Evolutionary conservation across 2,888 invertebrate genomes (phyloP).

Genomic region (Agapetus fuscipes): DNA sequence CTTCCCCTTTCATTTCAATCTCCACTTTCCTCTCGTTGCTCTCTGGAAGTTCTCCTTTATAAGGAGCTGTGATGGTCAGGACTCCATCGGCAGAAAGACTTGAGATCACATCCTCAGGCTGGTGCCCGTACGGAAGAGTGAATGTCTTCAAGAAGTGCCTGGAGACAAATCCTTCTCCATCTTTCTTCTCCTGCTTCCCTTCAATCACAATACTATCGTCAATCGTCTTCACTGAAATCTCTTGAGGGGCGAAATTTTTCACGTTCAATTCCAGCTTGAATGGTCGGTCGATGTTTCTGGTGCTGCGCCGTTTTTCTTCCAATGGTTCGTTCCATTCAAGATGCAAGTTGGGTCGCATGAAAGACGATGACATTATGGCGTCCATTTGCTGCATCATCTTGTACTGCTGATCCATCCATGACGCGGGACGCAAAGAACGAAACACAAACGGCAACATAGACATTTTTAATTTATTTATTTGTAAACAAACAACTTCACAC

Average conservation of each 20-base stretch:
- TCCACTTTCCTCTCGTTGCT: conserved; percentile 24
- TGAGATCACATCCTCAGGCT: conserved; percentile 62
- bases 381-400: conserved; percentile 17
- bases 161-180: conserved; percentile 65
- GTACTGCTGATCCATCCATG: conserved; percentile 18
- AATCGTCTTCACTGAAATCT: conserved; percentile 67
- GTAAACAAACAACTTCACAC: too few relatives aligned
- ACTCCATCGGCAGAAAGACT: conserved; percentile 68
- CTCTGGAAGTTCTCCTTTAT: conserved; percentile 24
- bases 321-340: conserved; percentile 6
- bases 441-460: conserved; percentile 13
- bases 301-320: too few relatives aligned
- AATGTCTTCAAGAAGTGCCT: conserved; percentile 70
- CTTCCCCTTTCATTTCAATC: too few relatives aligned
- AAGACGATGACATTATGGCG: conserved; percentile 6
- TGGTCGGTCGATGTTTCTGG: background rate
- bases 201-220: conserved; percentile 63
- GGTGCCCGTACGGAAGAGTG: conserved; percentile 63
- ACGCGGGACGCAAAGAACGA: conserved; percentile 12
- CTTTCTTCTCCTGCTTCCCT: conserved; percentile 70
- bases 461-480: conserved; percentile 10
- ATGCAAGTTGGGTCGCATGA: conserved; percentile 3
- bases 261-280: conserved; percentile 66
- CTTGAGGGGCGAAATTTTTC: conserved; percentile 65
- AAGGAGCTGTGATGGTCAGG: conserved; percentile 56